A percentile compares a stretch with the other conserved stretches of the same genome.
phyloP scores from a whole-genome alignment of 2,888 invertebrate genomes.

The Drosophila nr. fundita region DNA sequence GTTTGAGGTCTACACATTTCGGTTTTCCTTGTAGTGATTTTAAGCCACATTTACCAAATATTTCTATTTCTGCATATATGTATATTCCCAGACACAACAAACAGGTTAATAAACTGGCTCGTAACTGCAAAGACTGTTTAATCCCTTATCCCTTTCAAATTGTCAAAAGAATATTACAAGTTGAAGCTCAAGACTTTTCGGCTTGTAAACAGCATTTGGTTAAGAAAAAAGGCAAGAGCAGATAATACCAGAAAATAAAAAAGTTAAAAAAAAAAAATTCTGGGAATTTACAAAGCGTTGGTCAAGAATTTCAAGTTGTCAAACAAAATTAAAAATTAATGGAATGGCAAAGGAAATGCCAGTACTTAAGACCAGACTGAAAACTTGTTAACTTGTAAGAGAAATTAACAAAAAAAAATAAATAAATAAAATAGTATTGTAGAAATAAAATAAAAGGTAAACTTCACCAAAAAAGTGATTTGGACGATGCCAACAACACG shows the following conservation, averaged over 20 bases:
- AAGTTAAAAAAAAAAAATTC: not conserved
- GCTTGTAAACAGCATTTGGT: not conserved
- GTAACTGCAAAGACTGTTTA: constrained; percentile 1
- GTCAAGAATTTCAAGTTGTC: not conserved
- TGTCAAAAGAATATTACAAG: not conserved
- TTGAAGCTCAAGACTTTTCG: not conserved
- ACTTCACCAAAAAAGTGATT: not conserved
- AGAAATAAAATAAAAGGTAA: not conserved
- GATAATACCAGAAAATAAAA: not conserved
- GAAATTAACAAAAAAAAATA: not conserved
- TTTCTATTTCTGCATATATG: not conserved
- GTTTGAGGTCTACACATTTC: constrained; percentile 29
- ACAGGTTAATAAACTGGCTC: constrained; percentile 55
- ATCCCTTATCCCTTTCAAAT: not conserved
- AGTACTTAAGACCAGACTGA: not conserved
- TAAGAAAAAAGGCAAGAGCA: not conserved
- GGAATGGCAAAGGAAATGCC: not conserved
- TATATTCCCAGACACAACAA: constrained; percentile 9
- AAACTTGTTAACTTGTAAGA: not conserved
- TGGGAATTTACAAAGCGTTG: not conserved
- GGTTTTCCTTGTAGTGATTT: constrained; percentile 33
- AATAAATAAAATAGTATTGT: not conserved
- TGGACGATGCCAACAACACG: constrained; percentile 47
- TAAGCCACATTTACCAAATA: constrained; percentile 6
- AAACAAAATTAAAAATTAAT: not conserved